These are phyloP conservation scores for Molossus alvarezi DNA, from an alignment of 2,797 vertebrate species.

Conservation along the genomic window DNA sequence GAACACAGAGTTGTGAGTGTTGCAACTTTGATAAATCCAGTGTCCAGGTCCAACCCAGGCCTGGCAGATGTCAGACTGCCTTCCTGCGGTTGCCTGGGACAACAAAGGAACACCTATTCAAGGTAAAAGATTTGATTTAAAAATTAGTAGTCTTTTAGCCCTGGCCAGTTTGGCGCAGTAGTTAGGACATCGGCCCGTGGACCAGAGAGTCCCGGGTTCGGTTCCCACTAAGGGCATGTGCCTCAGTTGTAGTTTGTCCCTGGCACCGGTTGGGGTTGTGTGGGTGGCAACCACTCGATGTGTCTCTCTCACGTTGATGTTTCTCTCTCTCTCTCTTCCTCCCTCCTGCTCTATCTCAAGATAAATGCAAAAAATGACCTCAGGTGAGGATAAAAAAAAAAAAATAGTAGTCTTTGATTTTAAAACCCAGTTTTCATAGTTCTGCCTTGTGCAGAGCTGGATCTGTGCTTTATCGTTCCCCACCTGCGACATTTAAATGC, in stretches of 20 bases:
- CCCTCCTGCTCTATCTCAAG: too few relatives aligned
- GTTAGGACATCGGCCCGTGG: too few relatives aligned
- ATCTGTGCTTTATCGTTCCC: slow-evolving; percentile 69
- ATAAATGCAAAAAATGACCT: too few relatives aligned
- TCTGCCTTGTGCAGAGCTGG: slow-evolving; percentile 82
- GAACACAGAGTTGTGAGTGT: neutral
- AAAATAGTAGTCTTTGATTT: slow-evolving; percentile 63
- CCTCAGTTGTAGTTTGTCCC: too few relatives aligned
- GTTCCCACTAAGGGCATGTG: too few relatives aligned
- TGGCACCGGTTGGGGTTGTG: too few relatives aligned
- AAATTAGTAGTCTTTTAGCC: slow-evolving; percentile 63
- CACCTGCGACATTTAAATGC: slow-evolving; percentile 76
- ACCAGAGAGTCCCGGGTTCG: too few relatives aligned
- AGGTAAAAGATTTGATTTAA: slow-evolving; percentile 61
- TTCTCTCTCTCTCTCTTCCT: too few relatives aligned
- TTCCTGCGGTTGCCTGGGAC: neutral
- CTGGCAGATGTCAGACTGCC: neutral
- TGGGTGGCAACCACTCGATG: too few relatives aligned
- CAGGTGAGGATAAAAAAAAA: too few relatives aligned
- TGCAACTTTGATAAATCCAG: neutral
- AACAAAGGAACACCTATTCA: neutral
- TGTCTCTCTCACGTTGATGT: too few relatives aligned
- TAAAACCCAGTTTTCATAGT: slow-evolving; percentile 65
- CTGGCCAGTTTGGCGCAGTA: too few relatives aligned
- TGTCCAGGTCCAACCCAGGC: neutral